Conservation (phyloP, 2,888 invertebrate genomes). For the Polyommatus iphigenia region DNA sequence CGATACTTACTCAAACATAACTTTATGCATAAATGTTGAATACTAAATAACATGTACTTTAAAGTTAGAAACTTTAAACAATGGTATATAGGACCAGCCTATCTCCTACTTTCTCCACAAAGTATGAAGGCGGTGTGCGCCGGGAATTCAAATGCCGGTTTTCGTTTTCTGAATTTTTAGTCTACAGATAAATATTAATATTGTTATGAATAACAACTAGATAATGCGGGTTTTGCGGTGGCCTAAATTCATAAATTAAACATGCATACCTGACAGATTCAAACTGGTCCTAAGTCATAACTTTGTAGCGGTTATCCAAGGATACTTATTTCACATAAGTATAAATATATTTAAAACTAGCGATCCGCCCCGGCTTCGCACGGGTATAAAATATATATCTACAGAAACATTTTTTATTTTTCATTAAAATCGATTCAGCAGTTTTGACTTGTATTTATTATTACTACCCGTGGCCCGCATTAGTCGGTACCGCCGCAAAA, state of each 20-base stretch:
- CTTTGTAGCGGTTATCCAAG: not conserved
- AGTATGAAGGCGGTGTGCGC: slow-evolving; percentile 47
- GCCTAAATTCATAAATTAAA: slow-evolving; percentile 18
- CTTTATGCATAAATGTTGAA: not conserved
- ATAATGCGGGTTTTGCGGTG: not conserved
- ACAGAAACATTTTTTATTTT: no score
- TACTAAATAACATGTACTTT: not conserved
- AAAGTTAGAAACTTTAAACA: slow-evolving; percentile 14
- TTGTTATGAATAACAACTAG: slow-evolving; percentile 12
- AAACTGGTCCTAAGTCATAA: not conserved
- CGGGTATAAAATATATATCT: no score
- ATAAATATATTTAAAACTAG: no score
- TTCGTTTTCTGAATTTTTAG: slow-evolving; percentile 22
- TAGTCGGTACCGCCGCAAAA: no score
- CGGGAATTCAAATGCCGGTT: slow-evolving; percentile 18
- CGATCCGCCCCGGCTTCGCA: no score
- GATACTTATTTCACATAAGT: no score
- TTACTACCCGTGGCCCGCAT: no score
- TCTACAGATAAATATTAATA: slow-evolving; percentile 18
- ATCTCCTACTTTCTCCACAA: slow-evolving; percentile 69
- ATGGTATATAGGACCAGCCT: slow-evolving; percentile 39
- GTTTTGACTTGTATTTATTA: no score
- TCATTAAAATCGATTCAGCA: no score
- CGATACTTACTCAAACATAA: not conserved
- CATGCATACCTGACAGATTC: not conserved